These are phyloP conservation scores for Folsomia manolachei DNA, from an alignment of 2,888 invertebrate genomes.

Conservation along the genomic window DNA sequence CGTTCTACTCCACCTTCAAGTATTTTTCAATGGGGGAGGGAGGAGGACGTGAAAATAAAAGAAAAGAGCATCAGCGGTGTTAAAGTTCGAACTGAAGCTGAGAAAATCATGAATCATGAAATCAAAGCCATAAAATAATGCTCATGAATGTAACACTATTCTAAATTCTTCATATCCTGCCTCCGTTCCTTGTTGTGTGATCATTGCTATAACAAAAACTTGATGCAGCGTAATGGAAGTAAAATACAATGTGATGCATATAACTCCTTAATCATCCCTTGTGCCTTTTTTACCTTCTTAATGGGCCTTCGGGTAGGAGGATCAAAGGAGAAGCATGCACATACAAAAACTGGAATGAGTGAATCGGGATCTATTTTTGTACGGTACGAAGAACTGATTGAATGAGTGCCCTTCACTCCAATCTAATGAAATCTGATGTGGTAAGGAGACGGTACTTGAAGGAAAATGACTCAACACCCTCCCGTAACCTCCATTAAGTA, in stretches of 20 bases:
- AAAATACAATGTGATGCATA: neutral
- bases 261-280: neutral
- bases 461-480: neutral
- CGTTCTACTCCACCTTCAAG: conserved; percentile 3
- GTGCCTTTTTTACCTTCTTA: neutral
- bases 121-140: neutral
- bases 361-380: neutral
- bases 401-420: neutral
- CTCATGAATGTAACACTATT: too few relatives aligned
- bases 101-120: conserved; percentile 5
- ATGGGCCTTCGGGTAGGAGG: neutral
- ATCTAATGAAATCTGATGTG: neutral
- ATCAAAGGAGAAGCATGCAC: neutral
- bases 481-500: too few relatives aligned
- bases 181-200: neutral
- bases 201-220: neutral
- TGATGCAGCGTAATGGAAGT: neutral
- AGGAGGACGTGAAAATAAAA: conserved; percentile 13
- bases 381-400: neutral
- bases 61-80: conserved; percentile 6
- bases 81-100: too few relatives aligned
- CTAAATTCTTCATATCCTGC: neutral
- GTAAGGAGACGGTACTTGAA: neutral
- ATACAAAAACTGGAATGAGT: too few relatives aligned
- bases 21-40: conserved; percentile 8